Evolutionary conservation across 2,797 vertebrate genomes (phyloP).

Genomic region (Danio albolineatus): DNA sequence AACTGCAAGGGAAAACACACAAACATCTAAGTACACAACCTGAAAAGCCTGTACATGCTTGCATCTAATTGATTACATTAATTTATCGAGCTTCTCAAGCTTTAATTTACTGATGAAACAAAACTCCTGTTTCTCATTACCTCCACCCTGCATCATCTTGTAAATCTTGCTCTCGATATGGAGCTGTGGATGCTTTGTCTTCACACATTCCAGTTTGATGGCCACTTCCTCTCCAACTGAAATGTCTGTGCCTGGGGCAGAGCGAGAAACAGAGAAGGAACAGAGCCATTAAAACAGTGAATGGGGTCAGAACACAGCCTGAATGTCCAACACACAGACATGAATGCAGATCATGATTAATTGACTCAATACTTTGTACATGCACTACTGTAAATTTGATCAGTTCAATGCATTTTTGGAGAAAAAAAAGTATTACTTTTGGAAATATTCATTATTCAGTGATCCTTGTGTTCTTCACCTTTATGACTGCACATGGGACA

Average conservation of each 20-base stretch:
- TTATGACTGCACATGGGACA: too few relatives aligned
- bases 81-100: not conserved
- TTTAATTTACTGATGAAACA: not conserved
- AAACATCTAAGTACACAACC: not conserved
- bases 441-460: not conserved
- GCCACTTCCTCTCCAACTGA: slow-evolving; percentile 94
- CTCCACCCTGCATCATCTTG: slow-evolving; percentile 99
- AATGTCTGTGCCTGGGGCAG: slow-evolving; percentile 88
- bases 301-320: slow-evolving; percentile 22
- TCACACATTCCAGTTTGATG: slow-evolving; percentile 97
- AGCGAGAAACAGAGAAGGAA: slow-evolving; percentile 23
- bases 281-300: slow-evolving; percentile 13
- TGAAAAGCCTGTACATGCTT: not conserved
- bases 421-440: not conserved
- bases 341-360: slow-evolving; percentile 8
- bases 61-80: not conserved
- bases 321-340: slow-evolving; percentile 23
- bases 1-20: slow-evolving; percentile 65
- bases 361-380: not conserved
- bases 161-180: slow-evolving; percentile 98
- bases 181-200: slow-evolving; percentile 95
- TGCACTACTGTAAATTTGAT: not conserved
- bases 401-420: not conserved
- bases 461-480: not conserved
- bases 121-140: slow-evolving; percentile 67